These are phyloP conservation scores for Helleia helle DNA, from an alignment of 2,888 invertebrate genomes.

Conservation along the genomic window DNA sequence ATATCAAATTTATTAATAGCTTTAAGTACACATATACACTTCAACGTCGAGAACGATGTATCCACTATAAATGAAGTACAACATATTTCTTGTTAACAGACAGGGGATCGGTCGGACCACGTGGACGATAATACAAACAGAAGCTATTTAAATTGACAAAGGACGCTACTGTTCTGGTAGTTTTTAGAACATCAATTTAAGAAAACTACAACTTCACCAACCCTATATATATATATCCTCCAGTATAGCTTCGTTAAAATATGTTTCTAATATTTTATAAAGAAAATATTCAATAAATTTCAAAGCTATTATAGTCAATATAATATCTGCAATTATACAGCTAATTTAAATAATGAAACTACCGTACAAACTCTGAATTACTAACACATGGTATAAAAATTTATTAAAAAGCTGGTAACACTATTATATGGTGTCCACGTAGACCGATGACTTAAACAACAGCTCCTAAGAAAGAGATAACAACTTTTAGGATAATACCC, in stretches of 20 bases:
- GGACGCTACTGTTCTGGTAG: constrained; percentile 6
- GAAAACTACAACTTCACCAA: too few relatives aligned
- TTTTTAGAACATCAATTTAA: too few relatives aligned
- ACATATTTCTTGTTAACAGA: constrained; percentile 60
- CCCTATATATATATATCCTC: too few relatives aligned
- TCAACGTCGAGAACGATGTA: constrained; percentile 47
- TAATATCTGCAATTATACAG: too few relatives aligned
- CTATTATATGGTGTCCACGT: constrained; percentile 36
- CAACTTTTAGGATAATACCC: constrained; percentile 64
- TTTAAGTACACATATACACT: constrained; percentile 60
- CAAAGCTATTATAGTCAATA: too few relatives aligned
- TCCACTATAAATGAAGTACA: constrained; percentile 53
- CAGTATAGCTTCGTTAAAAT: neutral
- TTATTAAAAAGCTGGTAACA: constrained; percentile 14
- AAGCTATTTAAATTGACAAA: constrained; percentile 11
- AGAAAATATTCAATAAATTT: neutral
- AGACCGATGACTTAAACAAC: constrained; percentile 54
- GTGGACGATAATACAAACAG: constrained; percentile 25
- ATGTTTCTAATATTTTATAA: neutral
- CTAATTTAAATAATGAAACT: too few relatives aligned
- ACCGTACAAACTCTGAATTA: neutral
- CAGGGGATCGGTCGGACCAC: constrained; percentile 38
- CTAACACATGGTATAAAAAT: neutral
- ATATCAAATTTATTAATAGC: constrained; percentile 46
- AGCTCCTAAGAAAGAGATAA: constrained; percentile 74